Percentiles rank a stretch among this genome's conserved stretches.
Evolutionary conservation across 1,140 invertebrate genomes (phyloP).

Genomic region (Nautilus pompilius): DNA sequence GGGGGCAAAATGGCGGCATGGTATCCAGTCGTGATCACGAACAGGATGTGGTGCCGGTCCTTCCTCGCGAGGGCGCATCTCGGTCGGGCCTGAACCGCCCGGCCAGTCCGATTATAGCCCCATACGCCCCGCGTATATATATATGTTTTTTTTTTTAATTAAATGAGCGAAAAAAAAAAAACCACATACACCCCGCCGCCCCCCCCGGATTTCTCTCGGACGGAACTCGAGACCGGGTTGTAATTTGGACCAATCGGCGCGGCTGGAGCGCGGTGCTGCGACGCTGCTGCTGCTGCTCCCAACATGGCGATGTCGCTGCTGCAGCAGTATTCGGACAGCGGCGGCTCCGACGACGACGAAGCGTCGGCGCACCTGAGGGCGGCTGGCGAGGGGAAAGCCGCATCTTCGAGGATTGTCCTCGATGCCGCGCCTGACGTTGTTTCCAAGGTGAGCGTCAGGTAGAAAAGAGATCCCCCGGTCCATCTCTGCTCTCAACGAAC

Average conservation of each 20-base stretch:
- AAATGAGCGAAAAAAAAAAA: no score
- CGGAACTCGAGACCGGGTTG: no score
- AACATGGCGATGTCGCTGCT: conserved; percentile 53
- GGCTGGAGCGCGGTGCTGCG: background rate
- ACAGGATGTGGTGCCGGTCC: no score
- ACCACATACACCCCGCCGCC: no score
- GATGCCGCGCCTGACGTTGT: conserved; percentile 77
- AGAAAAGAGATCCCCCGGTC: background rate
- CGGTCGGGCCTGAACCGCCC: no score
- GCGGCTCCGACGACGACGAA: conserved; percentile 34
- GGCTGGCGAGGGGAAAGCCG: conserved; percentile 39
- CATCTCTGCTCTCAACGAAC: background rate
- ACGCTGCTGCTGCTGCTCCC: conserved; percentile 3
- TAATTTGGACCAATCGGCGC: conserved; percentile 5
- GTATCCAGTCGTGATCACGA: conserved; percentile 1
- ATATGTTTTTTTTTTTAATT: no score
- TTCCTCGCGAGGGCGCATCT: no score
- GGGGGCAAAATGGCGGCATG: conserved; percentile 2
- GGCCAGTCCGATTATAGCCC: no score
- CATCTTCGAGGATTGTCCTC: conserved; percentile 63
- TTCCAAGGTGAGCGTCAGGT: conserved; percentile 63
- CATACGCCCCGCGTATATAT: no score
- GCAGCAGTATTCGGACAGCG: conserved; percentile 60
- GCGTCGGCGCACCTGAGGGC: conserved; percentile 61
- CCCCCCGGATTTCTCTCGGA: no score